Conservation (phyloP, 2,113 vertebrate species). For the Bufo bufo region DNA sequence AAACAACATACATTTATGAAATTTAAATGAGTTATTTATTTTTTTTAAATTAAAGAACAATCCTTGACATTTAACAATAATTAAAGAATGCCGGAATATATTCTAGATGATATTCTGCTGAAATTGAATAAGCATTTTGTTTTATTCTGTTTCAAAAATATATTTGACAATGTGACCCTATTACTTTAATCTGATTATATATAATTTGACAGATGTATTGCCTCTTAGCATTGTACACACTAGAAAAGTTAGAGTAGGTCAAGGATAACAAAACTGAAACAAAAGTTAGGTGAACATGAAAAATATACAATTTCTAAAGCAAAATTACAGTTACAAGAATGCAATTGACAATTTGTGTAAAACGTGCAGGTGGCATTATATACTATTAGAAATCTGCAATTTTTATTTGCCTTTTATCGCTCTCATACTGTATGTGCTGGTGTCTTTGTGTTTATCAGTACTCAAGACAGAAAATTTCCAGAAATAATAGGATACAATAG, state of each 20-base stretch:
- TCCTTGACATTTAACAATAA: neutral
- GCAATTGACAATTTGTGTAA: too few relatives aligned
- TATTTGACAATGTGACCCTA: constrained; percentile 48
- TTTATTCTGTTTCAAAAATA: constrained; percentile 37
- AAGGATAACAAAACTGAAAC: constrained; percentile 50
- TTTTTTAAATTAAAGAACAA: neutral
- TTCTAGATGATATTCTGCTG: neutral
- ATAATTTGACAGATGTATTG: constrained; percentile 49
- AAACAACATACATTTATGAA: neutral
- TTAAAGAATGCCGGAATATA: neutral
- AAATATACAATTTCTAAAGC: constrained; percentile 3
- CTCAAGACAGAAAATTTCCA: neutral
- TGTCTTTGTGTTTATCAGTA: neutral
- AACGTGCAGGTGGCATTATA: neutral
- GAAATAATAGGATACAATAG: constrained; percentile 1
- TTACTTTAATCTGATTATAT: constrained; percentile 46
- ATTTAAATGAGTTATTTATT: too few relatives aligned
- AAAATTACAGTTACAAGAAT: neutral
- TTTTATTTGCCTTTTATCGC: neutral
- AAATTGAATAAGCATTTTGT: constrained; percentile 26
- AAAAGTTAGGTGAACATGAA: constrained; percentile 42
- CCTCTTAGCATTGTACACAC: constrained; percentile 41
- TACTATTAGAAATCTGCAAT: neutral
- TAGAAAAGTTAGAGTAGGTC: constrained; percentile 40
- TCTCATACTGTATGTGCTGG: neutral